Conservation (phyloP, 1,140 invertebrate species). For the Nymphalis io region DNA sequence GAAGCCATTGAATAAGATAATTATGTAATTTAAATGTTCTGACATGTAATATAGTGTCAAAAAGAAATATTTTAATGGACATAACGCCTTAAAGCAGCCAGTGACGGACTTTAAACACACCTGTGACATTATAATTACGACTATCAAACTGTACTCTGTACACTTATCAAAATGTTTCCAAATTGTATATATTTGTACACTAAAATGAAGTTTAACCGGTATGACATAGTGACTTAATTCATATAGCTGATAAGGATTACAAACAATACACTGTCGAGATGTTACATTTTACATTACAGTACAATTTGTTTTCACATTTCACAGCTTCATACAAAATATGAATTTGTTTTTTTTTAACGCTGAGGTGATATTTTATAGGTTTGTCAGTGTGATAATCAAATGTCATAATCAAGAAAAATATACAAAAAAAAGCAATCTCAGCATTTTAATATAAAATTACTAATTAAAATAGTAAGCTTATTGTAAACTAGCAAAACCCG, state of each 20-base stretch:
- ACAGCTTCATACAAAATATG: neutral
- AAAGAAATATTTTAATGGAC: constrained; percentile 42
- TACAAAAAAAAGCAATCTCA: too few species aligned
- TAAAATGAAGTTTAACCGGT: neutral
- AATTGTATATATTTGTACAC: neutral
- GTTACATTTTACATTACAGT: constrained; percentile 35
- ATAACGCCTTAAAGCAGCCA: constrained; percentile 32
- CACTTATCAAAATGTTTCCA: neutral
- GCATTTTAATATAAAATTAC: too few species aligned
- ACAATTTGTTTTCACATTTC: constrained; percentile 20
- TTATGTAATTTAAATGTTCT: constrained; percentile 21
- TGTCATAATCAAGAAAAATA: too few species aligned
- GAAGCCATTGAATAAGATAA: constrained; percentile 18
- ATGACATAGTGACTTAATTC: neutral
- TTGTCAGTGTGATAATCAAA: too few species aligned
- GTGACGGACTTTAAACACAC: constrained; percentile 16
- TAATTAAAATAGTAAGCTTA: too few species aligned
- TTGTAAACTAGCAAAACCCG: too few species aligned
- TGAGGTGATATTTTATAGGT: neutral
- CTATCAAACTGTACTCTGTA: neutral
- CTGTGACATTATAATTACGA: constrained; percentile 31
- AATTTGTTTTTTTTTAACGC: neutral
- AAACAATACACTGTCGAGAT: constrained; percentile 10
- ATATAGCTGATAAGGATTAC: neutral
- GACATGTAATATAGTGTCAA: constrained; percentile 42